Percentiles rank a stretch among this genome's conserved stretches.
phyloP scores from a whole-genome alignment of 1,140 invertebrate species.

The Drosophila truncata region DNA sequence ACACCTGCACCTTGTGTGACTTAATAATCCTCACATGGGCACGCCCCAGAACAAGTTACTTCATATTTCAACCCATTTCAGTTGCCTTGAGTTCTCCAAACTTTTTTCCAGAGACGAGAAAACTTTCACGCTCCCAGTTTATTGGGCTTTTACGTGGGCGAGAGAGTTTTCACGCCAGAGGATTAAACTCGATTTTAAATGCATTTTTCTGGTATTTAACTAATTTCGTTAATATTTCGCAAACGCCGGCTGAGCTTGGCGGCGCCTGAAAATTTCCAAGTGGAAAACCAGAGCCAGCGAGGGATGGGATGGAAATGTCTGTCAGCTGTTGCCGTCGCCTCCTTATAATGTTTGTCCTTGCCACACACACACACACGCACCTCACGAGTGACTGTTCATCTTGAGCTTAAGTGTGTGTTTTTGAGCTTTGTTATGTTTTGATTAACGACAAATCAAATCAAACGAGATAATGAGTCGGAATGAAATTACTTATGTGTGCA shows the following conservation, averaged over 20 bases:
- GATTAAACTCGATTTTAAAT: constrained; percentile 59
- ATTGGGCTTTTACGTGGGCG: constrained; percentile 74
- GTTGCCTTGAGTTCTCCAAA: constrained; percentile 29
- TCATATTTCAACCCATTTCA: constrained; percentile 38
- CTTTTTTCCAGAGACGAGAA: constrained; percentile 47
- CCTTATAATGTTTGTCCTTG: constrained; percentile 27
- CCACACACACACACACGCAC: background rate
- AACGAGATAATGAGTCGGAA: constrained; percentile 49
- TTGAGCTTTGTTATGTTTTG: constrained; percentile 44
- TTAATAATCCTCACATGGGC: constrained; percentile 70
- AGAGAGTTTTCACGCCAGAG: constrained; percentile 18
- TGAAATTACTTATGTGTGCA: constrained; percentile 45
- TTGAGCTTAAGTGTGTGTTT: constrained; percentile 19
- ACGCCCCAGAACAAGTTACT: constrained; percentile 48
- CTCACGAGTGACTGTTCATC: constrained; percentile 8
- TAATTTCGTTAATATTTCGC: constrained; percentile 72
- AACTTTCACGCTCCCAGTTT: constrained; percentile 63
- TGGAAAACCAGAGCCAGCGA: constrained; percentile 7
- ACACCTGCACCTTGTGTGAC: constrained; percentile 59
- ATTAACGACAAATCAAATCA: constrained; percentile 50
- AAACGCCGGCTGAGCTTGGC: constrained; percentile 37
- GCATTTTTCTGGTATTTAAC: constrained; percentile 69
- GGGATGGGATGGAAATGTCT: constrained; percentile 4
- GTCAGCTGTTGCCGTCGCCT: constrained; percentile 15
- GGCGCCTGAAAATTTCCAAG: constrained; percentile 43